A percentile compares a stretch with the other conserved stretches of the same genome.
These are phyloP conservation scores for Spea multiplicata DNA, from an alignment of 2,113 vertebrate species.

Conservation along the genomic window DNA sequence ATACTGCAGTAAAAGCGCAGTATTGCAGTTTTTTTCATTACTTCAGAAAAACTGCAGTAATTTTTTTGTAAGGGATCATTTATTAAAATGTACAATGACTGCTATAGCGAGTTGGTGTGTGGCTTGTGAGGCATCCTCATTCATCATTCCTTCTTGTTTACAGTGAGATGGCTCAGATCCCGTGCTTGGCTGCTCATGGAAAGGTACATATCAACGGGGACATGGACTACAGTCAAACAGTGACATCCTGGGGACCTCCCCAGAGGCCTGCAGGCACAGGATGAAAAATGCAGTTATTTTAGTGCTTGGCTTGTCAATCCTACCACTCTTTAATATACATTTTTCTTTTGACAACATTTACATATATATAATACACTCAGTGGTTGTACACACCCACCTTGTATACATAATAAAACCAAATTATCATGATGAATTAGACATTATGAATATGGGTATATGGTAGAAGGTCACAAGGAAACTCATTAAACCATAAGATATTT, in stretches of 20 bases:
- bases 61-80: conserved; percentile 55
- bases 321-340: background rate
- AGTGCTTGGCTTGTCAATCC: background rate
- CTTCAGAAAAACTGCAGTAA: too few species aligned
- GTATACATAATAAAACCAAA: too few species aligned
- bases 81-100: conserved; percentile 60
- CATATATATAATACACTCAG: too few species aligned
- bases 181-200: conserved; percentile 57
- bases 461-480: too few species aligned
- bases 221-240: conserved; percentile 61
- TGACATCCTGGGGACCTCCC: conserved; percentile 62
- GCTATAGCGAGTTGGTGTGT: conserved; percentile 55
- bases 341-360: too few species aligned
- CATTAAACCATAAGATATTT: too few species aligned
- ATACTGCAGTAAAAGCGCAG: too few species aligned
- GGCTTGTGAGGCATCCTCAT: conserved; percentile 31
- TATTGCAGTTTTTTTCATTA: too few species aligned
- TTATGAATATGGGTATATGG: too few species aligned
- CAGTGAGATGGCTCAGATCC: conserved; percentile 53
- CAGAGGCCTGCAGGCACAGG: conserved; percentile 51
- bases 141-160: conserved; percentile 39
- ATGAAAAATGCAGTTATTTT: conserved; percentile 4
- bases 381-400: too few species aligned
- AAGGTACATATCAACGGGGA: conserved; percentile 62
- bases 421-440: too few species aligned